These are phyloP conservation scores for Zhuqinia jingwanae DNA, from an alignment of 2,888 invertebrate species.

Conservation along the genomic window DNA sequence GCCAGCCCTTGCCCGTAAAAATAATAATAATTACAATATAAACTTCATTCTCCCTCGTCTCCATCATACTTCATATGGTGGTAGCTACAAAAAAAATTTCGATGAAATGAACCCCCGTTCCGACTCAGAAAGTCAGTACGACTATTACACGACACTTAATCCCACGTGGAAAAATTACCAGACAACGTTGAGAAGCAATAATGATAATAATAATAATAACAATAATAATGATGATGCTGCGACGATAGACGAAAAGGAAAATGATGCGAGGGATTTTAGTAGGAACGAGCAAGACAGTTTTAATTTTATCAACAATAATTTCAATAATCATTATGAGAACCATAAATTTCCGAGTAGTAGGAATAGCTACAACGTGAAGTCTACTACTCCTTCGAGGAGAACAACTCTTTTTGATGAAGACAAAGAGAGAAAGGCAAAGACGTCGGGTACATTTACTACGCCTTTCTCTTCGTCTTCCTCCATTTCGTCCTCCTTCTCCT, in stretches of 20 bases:
- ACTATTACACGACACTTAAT: slow-evolving; percentile 5
- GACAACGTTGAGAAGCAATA: slow-evolving; percentile 29
- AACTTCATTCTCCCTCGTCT: slow-evolving; percentile 59
- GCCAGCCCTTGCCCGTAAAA: neutral
- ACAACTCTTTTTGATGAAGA: slow-evolving; percentile 20
- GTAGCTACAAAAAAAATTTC: slow-evolving; percentile 38
- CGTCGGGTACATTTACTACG: slow-evolving; percentile 5
- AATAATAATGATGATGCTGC: too few relatives aligned
- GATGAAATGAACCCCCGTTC: slow-evolving; percentile 22
- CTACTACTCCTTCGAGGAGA: slow-evolving; percentile 32
- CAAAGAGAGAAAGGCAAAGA: neutral
- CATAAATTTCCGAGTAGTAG: slow-evolving; percentile 45
- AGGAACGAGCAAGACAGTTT: slow-evolving; percentile 48
- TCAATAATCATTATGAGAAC: slow-evolving; percentile 55
- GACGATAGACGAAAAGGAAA: neutral
- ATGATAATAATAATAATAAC: too few relatives aligned
- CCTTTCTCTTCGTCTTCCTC: slow-evolving; percentile 36
- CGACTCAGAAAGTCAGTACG: neutral
- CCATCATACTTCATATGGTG: slow-evolving; percentile 49
- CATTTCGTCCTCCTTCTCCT: neutral
- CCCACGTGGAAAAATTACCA: slow-evolving; percentile 48
- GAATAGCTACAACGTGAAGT: slow-evolving; percentile 22
- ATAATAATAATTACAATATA: slow-evolving; percentile 49
- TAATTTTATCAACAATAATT: slow-evolving; percentile 66
- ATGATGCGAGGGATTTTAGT: neutral